These are phyloP conservation scores for Sebastes goodei DNA, from an alignment of 2,797 vertebrate genomes.

Conservation along the genomic window DNA sequence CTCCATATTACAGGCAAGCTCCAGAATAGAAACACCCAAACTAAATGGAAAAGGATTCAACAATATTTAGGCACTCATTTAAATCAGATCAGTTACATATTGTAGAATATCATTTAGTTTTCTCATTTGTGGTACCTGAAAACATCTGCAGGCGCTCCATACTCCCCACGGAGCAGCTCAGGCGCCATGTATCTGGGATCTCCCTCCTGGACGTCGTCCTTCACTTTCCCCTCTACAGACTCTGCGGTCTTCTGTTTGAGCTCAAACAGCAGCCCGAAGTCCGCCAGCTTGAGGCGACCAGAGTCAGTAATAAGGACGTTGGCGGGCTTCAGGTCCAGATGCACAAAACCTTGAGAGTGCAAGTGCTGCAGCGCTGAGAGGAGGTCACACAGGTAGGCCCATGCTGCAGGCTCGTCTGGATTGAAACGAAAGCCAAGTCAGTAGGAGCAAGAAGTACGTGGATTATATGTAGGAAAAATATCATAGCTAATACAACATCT, in stretches of 20 bases:
- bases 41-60: slow-evolving; percentile 61
- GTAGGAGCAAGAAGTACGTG: neutral
- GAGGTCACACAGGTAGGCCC: slow-evolving; percentile 88
- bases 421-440: slow-evolving; percentile 7
- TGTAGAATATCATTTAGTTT: neutral
- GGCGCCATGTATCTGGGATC: slow-evolving; percentile 94
- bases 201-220: slow-evolving; percentile 87
- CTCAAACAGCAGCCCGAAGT: slow-evolving; percentile 90
- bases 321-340: slow-evolving; percentile 92
- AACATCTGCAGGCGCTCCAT: slow-evolving; percentile 88
- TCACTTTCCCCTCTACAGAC: slow-evolving; percentile 40
- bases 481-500: neutral
- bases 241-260: slow-evolving; percentile 49
- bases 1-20: slow-evolving; percentile 91
- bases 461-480: neutral
- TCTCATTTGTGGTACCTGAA: slow-evolving; percentile 83
- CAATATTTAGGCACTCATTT: neutral
- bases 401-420: slow-evolving; percentile 82
- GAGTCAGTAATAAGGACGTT: slow-evolving; percentile 89
- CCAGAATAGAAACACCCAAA: slow-evolving; percentile 90
- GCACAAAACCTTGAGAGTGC: slow-evolving; percentile 85
- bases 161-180: slow-evolving; percentile 88
- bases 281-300: slow-evolving; percentile 89
- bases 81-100: neutral
- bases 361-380: slow-evolving; percentile 88